Base-by-base conservation (phyloP, 2,113 vertebrate genomes). In the Hypocryptadius cinnamomeus region DNA sequence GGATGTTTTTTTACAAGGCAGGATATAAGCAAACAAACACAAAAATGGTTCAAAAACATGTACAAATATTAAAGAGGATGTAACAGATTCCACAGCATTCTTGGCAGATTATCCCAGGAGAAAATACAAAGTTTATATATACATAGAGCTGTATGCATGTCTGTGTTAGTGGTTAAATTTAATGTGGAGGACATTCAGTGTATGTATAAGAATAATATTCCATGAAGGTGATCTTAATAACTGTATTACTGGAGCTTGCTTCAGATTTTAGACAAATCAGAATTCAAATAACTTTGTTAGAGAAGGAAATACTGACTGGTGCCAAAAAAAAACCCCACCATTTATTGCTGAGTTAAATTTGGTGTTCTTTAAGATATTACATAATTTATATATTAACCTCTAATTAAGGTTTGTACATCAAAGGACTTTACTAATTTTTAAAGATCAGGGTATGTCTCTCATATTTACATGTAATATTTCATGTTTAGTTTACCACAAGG, bases 1-100 rank as follows among this genome's bases (percentile, higher is more conserved):
- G 48, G 95, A 95, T 88, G 59, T 86, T 94, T 96, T 96, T 79
- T 82, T 64, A 40, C 85, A 84, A 91, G 68, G 72, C 91, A 92
- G 85, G 91, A 95, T 90, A 90, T 88, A 93, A 92, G 90, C 76
- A 96, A 96, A 94, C 93, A 95, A 88, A 78, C 56, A 95, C 48
- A 80, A 95, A 94, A 92, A 86, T 35, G 20, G 53, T 91, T 95
- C 82, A 86, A 95, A 95, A 95, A 0, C 51, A 93, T 24, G 28
- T 56, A 50, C 56, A 94, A 84, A 56, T 93, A 78, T 78, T 80
- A 74, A 84, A 94, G 85, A 96, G 82, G 94, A 96, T 90, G 79
- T 88, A 78, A 68, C 35, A 90, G 68, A 94, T 88, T 92, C 60
- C 76, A 74, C 24, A 63, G 64, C 68, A 83, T 71, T 79, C 76